Conservation (phyloP, 2,113 vertebrate species). For the Catharus fuscescens region DNA sequence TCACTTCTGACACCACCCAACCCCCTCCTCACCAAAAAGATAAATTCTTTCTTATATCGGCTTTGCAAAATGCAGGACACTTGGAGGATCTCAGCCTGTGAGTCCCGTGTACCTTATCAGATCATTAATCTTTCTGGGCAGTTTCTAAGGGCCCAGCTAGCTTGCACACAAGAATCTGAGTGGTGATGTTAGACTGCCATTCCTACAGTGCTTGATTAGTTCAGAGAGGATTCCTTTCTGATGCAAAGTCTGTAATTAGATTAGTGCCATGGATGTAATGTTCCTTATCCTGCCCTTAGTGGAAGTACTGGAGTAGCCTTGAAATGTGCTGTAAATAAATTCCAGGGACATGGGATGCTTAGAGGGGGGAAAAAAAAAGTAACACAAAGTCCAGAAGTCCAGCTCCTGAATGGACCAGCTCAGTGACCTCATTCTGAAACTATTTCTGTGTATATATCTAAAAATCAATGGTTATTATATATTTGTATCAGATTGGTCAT, state of each 20-base stretch:
- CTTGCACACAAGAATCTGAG: background rate
- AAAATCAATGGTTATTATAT: background rate
- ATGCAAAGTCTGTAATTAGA: slow-evolving; percentile 59
- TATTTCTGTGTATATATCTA: background rate
- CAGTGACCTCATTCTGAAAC: background rate
- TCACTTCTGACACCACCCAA: background rate
- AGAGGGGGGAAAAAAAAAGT: background rate
- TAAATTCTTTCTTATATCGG: background rate
- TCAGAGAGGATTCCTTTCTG: slow-evolving; percentile 48
- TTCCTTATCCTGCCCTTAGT: slow-evolving; percentile 16
- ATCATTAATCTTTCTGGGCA: background rate
- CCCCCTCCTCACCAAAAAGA: background rate
- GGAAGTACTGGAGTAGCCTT: background rate
- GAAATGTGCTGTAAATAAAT: background rate
- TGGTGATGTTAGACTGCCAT: background rate
- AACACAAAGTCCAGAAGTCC: background rate
- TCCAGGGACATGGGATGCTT: background rate
- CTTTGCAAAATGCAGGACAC: background rate
- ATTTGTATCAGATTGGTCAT: background rate
- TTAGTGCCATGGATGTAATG: slow-evolving; percentile 5
- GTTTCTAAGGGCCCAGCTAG: background rate
- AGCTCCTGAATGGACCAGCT: background rate
- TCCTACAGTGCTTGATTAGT: background rate
- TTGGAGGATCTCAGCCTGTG: background rate
- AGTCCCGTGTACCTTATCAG: background rate